phyloP scores from a whole-genome alignment of 2,113 vertebrate genomes.

The Notechis scutatus region DNA sequence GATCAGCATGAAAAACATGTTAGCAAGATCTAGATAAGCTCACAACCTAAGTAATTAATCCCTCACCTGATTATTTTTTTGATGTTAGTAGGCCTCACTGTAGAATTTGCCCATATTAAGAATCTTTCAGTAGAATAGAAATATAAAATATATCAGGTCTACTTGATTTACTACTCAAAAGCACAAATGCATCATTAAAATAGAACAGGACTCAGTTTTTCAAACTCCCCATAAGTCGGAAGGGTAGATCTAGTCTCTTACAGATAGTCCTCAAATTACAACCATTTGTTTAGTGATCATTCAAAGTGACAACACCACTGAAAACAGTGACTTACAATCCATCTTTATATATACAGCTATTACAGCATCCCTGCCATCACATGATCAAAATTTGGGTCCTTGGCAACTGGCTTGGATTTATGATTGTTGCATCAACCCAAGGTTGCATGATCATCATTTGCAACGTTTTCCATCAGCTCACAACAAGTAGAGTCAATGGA shows the following conservation, averaged over 20 bases:
- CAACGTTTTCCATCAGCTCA: too few species aligned
- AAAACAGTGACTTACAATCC: too few species aligned
- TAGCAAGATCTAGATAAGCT: neutral
- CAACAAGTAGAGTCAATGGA: too few species aligned
- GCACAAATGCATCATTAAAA: neutral
- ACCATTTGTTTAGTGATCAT: too few species aligned
- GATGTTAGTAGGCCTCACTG: neutral
- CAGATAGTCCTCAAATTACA: neutral
- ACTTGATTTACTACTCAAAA: neutral
- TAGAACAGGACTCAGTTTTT: neutral
- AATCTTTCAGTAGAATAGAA: neutral
- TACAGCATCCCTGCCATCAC: too few species aligned
- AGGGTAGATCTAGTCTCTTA: neutral
- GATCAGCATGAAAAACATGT: neutral
- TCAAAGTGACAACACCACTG: too few species aligned
- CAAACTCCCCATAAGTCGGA: neutral
- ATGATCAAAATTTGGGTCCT: too few species aligned
- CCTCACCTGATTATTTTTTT: neutral
- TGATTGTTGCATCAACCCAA: too few species aligned
- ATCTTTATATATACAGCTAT: too few species aligned
- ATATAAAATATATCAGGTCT: neutral
- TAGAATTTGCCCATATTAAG: neutral
- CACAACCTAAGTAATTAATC: neutral
- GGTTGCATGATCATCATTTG: too few species aligned
- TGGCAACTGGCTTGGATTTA: too few species aligned